Evolutionary conservation across 2,113 vertebrate genomes (phyloP).

Genomic region (Sylvietta virens): DNA sequence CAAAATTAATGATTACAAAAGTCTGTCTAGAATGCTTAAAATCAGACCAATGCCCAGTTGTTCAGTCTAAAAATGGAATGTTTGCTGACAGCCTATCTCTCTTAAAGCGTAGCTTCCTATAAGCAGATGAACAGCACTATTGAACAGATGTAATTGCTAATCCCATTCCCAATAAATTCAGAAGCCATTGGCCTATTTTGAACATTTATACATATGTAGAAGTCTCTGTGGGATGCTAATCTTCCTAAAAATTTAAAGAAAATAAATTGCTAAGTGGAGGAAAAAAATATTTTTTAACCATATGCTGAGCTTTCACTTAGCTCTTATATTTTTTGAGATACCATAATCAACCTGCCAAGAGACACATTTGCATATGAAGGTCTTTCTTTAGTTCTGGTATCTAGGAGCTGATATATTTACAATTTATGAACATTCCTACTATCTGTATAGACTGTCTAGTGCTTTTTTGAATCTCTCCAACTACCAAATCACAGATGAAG

Average conservation of each 20-base stretch:
- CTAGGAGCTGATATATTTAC: not conserved
- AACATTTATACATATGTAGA: not conserved
- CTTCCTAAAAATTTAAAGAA: not conserved
- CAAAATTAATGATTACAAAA: not conserved
- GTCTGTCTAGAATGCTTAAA: not conserved
- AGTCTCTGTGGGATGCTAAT: not conserved
- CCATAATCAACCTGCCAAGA: not conserved
- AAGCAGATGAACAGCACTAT: not conserved
- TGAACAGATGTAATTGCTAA: not conserved
- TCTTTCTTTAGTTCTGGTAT: not conserved
- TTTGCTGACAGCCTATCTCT: not conserved
- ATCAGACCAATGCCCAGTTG: not conserved
- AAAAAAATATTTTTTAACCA: not conserved
- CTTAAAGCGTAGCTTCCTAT: not conserved
- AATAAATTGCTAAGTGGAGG: not conserved
- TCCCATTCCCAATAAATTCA: not conserved
- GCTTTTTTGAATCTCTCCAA: not conserved
- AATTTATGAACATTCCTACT: not conserved
- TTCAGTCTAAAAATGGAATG: not conserved
- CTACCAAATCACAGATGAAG: not conserved
- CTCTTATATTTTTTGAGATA: not conserved
- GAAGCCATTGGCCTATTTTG: not conserved
- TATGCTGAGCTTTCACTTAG: not conserved
- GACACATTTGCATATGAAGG: not conserved
- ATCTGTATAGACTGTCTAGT: not conserved